Conservation (phyloP, 2,113 vertebrate species). For the Oxyura jamaicensis region DNA sequence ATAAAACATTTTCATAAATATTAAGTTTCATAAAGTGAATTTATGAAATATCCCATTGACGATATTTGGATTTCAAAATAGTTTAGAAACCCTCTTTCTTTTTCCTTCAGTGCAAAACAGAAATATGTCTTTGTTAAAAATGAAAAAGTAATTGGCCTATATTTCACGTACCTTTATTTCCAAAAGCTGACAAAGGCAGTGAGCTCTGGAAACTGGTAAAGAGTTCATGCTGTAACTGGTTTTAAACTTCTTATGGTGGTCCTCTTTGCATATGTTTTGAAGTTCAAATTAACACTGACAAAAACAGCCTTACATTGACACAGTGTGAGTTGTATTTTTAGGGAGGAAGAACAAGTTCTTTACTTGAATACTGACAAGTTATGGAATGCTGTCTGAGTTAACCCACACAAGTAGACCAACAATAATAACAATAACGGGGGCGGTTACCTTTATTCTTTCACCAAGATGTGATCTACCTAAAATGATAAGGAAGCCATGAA, state of each 20-base stretch:
- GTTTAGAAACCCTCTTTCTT: background rate
- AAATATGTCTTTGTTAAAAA: background rate
- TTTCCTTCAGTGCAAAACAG: background rate
- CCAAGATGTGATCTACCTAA: background rate
- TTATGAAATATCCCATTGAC: background rate
- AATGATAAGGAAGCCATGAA: background rate
- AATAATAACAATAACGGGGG: no score
- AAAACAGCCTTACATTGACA: background rate
- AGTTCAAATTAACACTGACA: background rate
- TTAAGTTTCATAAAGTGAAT: background rate
- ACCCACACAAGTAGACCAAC: background rate
- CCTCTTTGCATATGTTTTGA: background rate
- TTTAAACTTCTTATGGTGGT: background rate
- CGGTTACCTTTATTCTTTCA: background rate
- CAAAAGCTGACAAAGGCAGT: background rate
- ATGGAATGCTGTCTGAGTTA: background rate
- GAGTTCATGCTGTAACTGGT: background rate
- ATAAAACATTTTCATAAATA: background rate
- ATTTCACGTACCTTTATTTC: constrained; percentile 17
- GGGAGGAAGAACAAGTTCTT: background rate
- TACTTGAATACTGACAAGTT: background rate
- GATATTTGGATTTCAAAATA: background rate
- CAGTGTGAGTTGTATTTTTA: background rate
- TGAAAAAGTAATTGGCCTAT: constrained; percentile 24
- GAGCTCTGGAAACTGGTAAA: background rate